Percentiles rank a stretch among this genome's conserved stretches.
Evolutionary conservation across 2,888 invertebrate species (phyloP).

Genomic region (Brenthis ino): DNA sequence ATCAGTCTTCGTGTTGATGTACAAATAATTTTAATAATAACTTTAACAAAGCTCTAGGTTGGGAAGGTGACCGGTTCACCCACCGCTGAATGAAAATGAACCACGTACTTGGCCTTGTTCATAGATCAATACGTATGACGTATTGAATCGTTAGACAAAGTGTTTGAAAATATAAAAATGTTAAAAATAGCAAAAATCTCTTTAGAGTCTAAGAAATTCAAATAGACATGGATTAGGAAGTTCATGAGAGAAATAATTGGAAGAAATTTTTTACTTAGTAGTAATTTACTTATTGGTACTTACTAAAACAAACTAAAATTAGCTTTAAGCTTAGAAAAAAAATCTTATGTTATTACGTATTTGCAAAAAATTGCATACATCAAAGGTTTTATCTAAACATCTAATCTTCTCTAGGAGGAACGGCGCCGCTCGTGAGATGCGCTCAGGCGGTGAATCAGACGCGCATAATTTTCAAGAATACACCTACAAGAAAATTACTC

Average conservation of each 20-base stretch:
- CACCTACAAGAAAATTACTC: slow-evolving; percentile 97
- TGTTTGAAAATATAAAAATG: slow-evolving; percentile 4
- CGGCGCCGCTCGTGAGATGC: slow-evolving; percentile 85
- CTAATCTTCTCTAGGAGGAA: slow-evolving; percentile 84
- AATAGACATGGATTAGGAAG: neutral
- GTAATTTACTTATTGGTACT: no score
- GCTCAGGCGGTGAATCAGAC: slow-evolving; percentile 84
- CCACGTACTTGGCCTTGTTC: slow-evolving; percentile 62
- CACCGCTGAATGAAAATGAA: slow-evolving; percentile 7
- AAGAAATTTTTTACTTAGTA: no score
- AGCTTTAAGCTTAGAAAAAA: no score
- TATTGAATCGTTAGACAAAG: slow-evolving; percentile 36
- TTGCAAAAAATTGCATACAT: slow-evolving; percentile 4
- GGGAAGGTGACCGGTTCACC: slow-evolving; percentile 19
- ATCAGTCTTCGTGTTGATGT: neutral
- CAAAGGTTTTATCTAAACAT: slow-evolving; percentile 5
- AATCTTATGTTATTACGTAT: neutral
- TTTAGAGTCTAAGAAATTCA: neutral
- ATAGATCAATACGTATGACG: slow-evolving; percentile 69
- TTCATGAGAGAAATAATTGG: no score
- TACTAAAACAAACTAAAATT: no score
- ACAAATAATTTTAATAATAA: neutral
- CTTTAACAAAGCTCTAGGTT: neutral
- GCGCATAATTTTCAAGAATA: slow-evolving; percentile 96
- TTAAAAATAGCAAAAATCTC: slow-evolving; percentile 9